Evolutionary conservation across 2,888 invertebrate species (phyloP), one percentile per base, ranked within the genome.

Genomic region (Athalia cordata): DNA sequence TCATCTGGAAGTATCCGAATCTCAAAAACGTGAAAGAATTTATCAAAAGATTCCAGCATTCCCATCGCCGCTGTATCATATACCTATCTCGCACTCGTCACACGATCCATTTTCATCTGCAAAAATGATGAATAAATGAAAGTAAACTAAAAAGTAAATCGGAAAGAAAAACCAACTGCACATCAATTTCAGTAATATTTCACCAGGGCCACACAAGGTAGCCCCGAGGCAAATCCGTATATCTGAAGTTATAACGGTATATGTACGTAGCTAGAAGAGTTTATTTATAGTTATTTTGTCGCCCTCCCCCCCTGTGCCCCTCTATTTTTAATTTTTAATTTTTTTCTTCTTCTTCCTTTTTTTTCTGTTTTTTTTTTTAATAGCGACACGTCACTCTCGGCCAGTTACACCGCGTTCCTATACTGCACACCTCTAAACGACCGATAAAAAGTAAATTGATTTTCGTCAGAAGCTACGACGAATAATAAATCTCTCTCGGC

Each of bases 141-240:
- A 29, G 2, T 29, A 29, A 29, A 29, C 29, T 29, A 29, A 29
- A 29, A 29, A 29, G 29, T 29, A 29, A 29, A 29, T 29, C 29
- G 29, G 29, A 15, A 66, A 66, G 13, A 6, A 47, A 55, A 15
- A 78, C 72, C 62, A 64, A 64, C 55, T 62, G 78, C 59, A 64
- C 74, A 78, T 78, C 64, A 78, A 78, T 78, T 78, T 72, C 64
- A 55, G 72, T 74, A 64, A 78, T 78, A 72, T 78, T 62, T 78
- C 78, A 78, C 52, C 62, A 45, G 49, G 52, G 49, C 50, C 50
- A 55, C 29, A 29, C 52, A 55, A n/a, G 8, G n/a, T 55, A 55
- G 61, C 8, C 52, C 47, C 65, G 70, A 43, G 52, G 78, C 74
- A 13, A 49, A 15, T 74, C 61, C 15, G 29, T 52, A 62, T 75